phyloP scores from a whole-genome alignment of 2,888 invertebrate genomes.

The Drosophila subsilvestris region DNA sequence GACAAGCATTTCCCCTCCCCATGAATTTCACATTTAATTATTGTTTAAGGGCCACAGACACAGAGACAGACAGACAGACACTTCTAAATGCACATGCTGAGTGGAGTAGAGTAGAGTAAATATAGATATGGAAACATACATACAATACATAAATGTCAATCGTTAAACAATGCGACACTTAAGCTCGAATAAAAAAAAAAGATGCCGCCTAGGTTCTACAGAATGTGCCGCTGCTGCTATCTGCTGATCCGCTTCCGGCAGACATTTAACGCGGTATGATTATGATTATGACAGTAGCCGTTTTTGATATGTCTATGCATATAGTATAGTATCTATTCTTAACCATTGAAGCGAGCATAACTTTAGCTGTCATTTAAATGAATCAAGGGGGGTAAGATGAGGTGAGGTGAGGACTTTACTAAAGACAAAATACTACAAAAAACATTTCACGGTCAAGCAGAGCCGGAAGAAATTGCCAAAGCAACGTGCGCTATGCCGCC shows the following conservation, averaged over 20 bases:
- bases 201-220: conserved; percentile 45
- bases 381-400: conserved; percentile 14
- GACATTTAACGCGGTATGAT: conserved; percentile 57
- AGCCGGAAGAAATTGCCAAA: conserved; percentile 75
- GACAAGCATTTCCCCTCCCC: conserved; percentile 32
- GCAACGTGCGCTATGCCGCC: conserved; percentile 32
- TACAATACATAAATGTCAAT: conserved; percentile 37
- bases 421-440: conserved; percentile 14
- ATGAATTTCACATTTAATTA: conserved; percentile 35
- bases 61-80: conserved; percentile 21
- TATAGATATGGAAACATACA: background rate
- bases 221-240: conserved; percentile 45
- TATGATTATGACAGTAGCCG: conserved; percentile 37
- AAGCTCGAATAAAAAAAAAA: conserved; percentile 11
- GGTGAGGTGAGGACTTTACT: background rate
- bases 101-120: too few relatives aligned
- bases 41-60: conserved; percentile 35
- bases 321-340: conserved; percentile 54
- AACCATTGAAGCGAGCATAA: conserved; percentile 54
- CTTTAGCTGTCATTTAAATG: conserved; percentile 74
- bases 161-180: conserved; percentile 34
- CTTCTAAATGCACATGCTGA: background rate
- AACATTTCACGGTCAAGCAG: conserved; percentile 72
- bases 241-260: conserved; percentile 62
- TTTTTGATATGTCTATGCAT: conserved; percentile 55